These are phyloP conservation scores for Hyaena hyaena DNA, from an alignment of 2,113 vertebrate genomes.

Conservation along the genomic window DNA sequence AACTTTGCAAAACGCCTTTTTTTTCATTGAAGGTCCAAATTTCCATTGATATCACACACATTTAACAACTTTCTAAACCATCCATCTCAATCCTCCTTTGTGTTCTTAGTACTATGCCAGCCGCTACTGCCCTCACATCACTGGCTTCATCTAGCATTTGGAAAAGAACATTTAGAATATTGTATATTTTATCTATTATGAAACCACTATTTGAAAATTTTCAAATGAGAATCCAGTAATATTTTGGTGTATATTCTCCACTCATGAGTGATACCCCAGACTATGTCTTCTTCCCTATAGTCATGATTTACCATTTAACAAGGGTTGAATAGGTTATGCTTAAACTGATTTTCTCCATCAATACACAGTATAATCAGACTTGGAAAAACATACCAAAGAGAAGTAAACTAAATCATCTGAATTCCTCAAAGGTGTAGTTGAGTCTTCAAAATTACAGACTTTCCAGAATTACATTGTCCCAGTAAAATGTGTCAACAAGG, in stretches of 20 bases:
- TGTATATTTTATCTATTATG: background rate
- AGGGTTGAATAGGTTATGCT: background rate
- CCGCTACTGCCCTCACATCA: background rate
- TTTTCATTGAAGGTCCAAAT: background rate
- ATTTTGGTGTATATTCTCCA: background rate
- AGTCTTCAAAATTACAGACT: background rate
- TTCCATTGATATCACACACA: background rate
- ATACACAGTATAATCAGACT: background rate
- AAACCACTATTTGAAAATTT: background rate
- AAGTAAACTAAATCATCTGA: background rate
- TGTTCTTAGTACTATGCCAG: background rate
- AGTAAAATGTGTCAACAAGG: background rate
- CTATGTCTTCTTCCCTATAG: background rate
- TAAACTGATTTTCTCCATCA: background rate
- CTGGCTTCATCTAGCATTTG: background rate
- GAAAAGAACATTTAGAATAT: background rate
- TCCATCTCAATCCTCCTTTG: background rate
- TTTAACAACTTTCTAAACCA: conserved; percentile 44
- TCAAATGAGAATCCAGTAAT: background rate
- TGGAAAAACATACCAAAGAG: background rate
- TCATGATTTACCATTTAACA: background rate
- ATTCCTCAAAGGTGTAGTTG: background rate
- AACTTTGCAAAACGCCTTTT: conserved; percentile 48
- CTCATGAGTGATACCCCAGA: background rate
- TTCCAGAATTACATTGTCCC: background rate